A percentile compares a stretch with the other conserved stretches of the same genome.
phyloP scores from a whole-genome alignment of 2,113 vertebrate species.

The Myanophis thanlyinensis region DNA sequence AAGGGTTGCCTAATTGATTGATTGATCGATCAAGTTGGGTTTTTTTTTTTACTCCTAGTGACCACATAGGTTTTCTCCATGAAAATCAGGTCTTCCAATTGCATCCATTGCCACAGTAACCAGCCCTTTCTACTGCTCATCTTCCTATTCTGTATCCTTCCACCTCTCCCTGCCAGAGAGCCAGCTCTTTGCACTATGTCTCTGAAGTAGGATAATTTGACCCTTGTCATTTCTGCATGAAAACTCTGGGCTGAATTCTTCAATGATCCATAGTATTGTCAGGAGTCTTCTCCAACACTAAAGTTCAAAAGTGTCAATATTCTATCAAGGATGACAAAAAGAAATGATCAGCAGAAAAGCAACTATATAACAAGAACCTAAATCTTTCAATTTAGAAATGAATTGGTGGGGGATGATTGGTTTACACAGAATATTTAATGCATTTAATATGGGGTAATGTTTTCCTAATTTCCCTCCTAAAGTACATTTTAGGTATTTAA shows the following conservation, averaged over 20 bases:
- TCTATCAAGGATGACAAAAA: neutral
- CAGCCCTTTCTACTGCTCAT: neutral
- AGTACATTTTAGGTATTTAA: neutral
- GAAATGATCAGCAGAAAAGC: neutral
- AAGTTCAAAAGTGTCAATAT: neutral
- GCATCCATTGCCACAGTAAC: neutral
- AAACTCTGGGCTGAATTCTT: neutral
- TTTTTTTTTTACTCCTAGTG: neutral
- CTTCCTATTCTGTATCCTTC: neutral
- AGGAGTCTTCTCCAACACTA: neutral
- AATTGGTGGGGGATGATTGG: neutral
- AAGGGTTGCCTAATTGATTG: neutral
- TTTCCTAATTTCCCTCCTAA: neutral
- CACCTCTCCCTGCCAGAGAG: neutral
- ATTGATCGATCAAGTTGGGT: neutral
- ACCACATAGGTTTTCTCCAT: neutral
- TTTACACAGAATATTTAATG: neutral
- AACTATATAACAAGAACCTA: neutral
- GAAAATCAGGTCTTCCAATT: neutral
- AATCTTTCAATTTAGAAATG: neutral
- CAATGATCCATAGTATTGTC: neutral
- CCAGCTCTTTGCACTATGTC: neutral
- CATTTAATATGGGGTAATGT: neutral
- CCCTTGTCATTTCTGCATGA: neutral
- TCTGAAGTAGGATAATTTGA: neutral